Conservation (phyloP, 2,888 invertebrate genomes). For the Polymixis lichenea region DNA sequence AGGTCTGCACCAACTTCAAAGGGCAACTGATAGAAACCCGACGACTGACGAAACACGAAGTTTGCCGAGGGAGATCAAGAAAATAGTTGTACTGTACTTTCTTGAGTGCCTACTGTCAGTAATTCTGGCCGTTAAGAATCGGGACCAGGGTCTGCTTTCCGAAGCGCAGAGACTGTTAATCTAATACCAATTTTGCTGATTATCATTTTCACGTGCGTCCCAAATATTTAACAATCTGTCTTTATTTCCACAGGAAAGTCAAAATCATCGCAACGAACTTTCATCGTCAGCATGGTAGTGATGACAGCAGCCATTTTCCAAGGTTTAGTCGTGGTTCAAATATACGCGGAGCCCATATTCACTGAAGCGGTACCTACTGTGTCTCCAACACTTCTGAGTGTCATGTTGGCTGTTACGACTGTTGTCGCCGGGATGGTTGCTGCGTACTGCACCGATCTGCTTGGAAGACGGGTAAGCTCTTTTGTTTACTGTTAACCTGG, state of each 20-base stretch:
- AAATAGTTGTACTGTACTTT: no score
- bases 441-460: conserved; percentile 77
- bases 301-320: conserved; percentile 78
- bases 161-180: background rate
- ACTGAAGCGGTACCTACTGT: conserved; percentile 76
- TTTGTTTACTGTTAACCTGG: conserved; percentile 54
- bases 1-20: no score
- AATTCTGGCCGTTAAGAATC: background rate
- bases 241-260: conserved; percentile 75
- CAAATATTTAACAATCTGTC: background rate
- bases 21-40: no score
- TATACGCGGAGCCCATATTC: conserved; percentile 82
- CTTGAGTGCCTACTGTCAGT: no score
- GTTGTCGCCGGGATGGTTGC: conserved; percentile 74
- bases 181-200: background rate
- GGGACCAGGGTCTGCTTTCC: background rate
- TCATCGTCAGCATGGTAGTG: conserved; percentile 71
- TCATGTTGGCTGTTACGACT: conserved; percentile 73
- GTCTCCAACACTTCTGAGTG: conserved; percentile 76
- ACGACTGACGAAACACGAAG: no score
- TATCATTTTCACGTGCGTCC: background rate
- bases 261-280: conserved; percentile 75
- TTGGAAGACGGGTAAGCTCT: conserved; percentile 79
- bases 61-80: no score
- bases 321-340: conserved; percentile 80